A percentile compares a stretch with the other conserved stretches of the same genome.
Conservation (phyloP, 2,888 invertebrate species). For the Ornithoptera alexandrae region DNA sequence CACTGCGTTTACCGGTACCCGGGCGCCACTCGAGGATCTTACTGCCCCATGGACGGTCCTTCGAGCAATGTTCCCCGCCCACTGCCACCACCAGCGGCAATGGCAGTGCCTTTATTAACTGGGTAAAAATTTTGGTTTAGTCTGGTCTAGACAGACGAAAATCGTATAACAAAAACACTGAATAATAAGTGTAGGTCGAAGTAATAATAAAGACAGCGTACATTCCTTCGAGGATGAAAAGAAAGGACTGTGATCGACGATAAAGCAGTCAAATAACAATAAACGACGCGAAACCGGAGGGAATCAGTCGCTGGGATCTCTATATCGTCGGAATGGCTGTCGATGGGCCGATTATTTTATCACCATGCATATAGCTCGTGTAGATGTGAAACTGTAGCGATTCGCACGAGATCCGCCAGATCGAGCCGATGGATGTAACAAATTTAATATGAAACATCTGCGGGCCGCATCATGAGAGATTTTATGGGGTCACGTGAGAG, state of each 20-base stretch:
- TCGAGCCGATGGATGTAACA: conserved; percentile 69
- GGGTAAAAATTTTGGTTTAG: too few relatives aligned
- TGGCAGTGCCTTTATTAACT: too few relatives aligned
- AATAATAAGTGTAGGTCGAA: not conserved
- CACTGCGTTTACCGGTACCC: too few relatives aligned
- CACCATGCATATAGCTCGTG: conserved; percentile 30
- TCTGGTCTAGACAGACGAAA: too few relatives aligned
- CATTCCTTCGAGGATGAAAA: conserved; percentile 14
- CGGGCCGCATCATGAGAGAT: conserved; percentile 64
- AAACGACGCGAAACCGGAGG: conserved; percentile 29
- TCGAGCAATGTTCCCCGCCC: too few relatives aligned
- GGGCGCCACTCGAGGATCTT: too few relatives aligned
- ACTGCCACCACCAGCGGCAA: too few relatives aligned
- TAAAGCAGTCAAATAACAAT: conserved; percentile 30
- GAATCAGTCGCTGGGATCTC: conserved; percentile 27
- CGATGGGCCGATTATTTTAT: conserved; percentile 28
- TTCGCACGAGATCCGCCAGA: conserved; percentile 57
- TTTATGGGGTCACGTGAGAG: conserved; percentile 50
- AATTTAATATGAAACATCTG: conserved; percentile 74
- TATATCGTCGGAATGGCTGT: conserved; percentile 26
- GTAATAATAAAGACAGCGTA: conserved; percentile 8
- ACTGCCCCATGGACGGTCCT: too few relatives aligned
- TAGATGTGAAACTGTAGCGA: conserved; percentile 44
- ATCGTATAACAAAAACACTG: too few relatives aligned
- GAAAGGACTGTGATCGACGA: conserved; percentile 23